phyloP scores from a whole-genome alignment of 2,888 invertebrate genomes.

The Epistrophella euchroma region DNA sequence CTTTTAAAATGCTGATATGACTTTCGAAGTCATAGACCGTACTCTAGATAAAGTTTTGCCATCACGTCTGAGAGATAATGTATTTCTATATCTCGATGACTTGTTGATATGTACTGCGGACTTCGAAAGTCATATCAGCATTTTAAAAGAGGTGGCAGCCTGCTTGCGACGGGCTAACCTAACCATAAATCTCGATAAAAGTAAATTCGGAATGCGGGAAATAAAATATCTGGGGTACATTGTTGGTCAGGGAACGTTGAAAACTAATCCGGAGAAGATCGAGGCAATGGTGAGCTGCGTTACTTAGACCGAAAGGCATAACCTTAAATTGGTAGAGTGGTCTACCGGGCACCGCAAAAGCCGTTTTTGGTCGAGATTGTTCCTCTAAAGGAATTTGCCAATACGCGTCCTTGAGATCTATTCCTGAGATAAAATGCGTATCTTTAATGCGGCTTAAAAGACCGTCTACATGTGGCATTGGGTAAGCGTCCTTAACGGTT shows the following conservation, averaged over 20 bases:
- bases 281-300: too few relatives aligned
- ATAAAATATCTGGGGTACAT: too few relatives aligned
- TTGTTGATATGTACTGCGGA: too few relatives aligned
- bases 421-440: background rate
- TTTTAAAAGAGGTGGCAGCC: background rate
- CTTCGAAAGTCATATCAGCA: background rate
- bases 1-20: background rate
- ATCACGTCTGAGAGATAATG: too few relatives aligned
- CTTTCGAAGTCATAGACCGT: too few relatives aligned
- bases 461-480: background rate
- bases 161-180: background rate
- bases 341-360: too few relatives aligned
- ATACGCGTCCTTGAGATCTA: background rate
- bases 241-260: background rate
- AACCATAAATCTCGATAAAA: conserved; percentile 8
- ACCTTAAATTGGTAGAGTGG: too few relatives aligned
- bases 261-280: background rate
- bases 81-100: too few relatives aligned
- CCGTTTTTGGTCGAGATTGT: too few relatives aligned
- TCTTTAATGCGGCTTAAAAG: background rate
- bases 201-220: background rate
- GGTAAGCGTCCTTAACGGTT: background rate
- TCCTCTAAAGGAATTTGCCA: too few relatives aligned
- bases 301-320: too few relatives aligned
- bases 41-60: too few relatives aligned